These are phyloP conservation scores for Cantharis nigra DNA, from an alignment of 2,888 invertebrate species.

Conservation along the genomic window DNA sequence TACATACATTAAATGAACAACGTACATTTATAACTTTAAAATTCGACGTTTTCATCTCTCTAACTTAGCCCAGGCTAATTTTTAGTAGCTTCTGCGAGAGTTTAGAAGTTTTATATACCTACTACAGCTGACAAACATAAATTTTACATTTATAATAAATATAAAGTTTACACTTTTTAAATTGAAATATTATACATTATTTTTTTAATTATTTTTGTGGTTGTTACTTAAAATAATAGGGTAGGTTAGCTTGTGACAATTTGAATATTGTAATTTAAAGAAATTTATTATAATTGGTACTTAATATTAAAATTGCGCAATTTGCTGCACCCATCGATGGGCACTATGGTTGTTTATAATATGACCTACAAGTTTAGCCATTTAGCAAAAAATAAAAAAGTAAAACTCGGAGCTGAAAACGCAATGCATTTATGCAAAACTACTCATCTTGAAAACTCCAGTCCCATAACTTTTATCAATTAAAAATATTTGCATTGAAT, in stretches of 20 bases:
- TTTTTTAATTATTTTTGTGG: background rate
- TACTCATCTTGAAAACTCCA: background rate
- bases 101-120: background rate
- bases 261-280: background rate
- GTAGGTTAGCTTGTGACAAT: background rate
- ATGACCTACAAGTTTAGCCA: background rate
- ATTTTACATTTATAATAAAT: background rate
- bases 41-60: background rate
- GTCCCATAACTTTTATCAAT: background rate
- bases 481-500: background rate
- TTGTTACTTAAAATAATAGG: background rate
- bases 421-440: background rate
- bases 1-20: conserved; percentile 5
- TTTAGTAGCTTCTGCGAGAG: background rate
- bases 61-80: background rate
- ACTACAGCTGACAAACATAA: background rate
- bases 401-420: background rate
- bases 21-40: conserved; percentile 2
- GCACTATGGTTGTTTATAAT: background rate
- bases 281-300: background rate
- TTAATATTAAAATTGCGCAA: background rate
- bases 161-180: background rate
- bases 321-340: background rate
- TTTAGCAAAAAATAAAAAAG: background rate
- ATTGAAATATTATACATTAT: background rate